phyloP scores from a whole-genome alignment of 2,888 invertebrate species.

The Plemyria rubiginata region DNA sequence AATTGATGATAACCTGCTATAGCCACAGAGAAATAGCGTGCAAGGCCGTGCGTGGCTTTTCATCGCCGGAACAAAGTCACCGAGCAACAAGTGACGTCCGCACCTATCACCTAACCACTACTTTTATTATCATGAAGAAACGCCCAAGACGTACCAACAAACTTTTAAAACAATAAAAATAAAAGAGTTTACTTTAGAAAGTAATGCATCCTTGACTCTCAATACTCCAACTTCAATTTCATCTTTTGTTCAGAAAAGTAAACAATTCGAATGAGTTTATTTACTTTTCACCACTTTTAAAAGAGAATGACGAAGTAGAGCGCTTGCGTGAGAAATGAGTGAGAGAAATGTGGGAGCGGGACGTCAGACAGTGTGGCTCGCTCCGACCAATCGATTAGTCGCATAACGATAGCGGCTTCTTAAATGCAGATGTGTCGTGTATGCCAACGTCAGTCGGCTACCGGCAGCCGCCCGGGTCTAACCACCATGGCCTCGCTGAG shows the following conservation, averaged over 20 bases:
- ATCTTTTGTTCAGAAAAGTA: slow-evolving; percentile 66
- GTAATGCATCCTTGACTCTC: slow-evolving; percentile 38
- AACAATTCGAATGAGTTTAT: slow-evolving; percentile 79
- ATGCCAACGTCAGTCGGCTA: slow-evolving; percentile 80
- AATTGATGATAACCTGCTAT: slow-evolving; percentile 68
- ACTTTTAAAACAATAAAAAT: slow-evolving; percentile 28
- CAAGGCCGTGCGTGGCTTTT: slow-evolving; percentile 78
- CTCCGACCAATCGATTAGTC: slow-evolving; percentile 85
- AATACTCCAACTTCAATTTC: slow-evolving; percentile 52
- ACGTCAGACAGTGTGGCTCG: slow-evolving; percentile 73
- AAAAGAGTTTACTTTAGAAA: slow-evolving; percentile 20
- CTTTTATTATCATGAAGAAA: slow-evolving; percentile 50
- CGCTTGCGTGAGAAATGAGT: slow-evolving; percentile 74
- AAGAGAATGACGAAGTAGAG: slow-evolving; percentile 59
- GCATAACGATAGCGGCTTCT: slow-evolving; percentile 85
- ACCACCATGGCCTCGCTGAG: slow-evolving; percentile 62
- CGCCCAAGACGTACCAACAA: slow-evolving; percentile 34
- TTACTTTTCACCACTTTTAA: slow-evolving; percentile 81
- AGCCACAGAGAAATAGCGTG: slow-evolving; percentile 69
- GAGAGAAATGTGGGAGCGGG: slow-evolving; percentile 67
- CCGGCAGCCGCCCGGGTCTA: slow-evolving; percentile 69
- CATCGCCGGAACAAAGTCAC: slow-evolving; percentile 74
- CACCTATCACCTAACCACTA: slow-evolving; percentile 59
- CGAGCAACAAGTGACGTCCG: slow-evolving; percentile 79
- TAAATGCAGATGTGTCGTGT: slow-evolving; percentile 85